Conservation (phyloP, 1,140 invertebrate genomes). For the Pseudomyrmex sp. region DNA sequence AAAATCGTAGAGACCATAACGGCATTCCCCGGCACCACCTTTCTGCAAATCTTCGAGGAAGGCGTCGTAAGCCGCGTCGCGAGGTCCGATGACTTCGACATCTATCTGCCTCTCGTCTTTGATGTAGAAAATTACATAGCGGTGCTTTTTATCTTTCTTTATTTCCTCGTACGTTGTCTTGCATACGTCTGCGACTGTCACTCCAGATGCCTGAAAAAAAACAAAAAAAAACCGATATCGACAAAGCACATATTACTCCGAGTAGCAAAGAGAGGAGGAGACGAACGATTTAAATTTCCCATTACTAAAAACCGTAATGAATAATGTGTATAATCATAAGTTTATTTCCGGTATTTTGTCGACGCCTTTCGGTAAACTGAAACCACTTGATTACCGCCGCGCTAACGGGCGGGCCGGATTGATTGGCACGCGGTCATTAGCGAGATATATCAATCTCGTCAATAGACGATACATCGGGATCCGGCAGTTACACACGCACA, state of each 20-base stretch:
- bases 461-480: slow-evolving; percentile 43
- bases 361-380: too few relatives aligned
- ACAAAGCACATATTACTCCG: too few relatives aligned
- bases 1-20: slow-evolving; percentile 97
- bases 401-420: neutral
- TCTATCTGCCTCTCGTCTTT: slow-evolving; percentile 97
- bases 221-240: neutral
- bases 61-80: slow-evolving; percentile 94
- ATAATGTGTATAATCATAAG: neutral
- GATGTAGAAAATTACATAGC: slow-evolving; percentile 98
- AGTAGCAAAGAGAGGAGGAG: too few relatives aligned
- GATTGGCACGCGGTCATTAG: neutral
- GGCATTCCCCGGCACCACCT: slow-evolving; percentile 95
- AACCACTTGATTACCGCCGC: too few relatives aligned
- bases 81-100: slow-evolving; percentile 94
- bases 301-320: neutral
- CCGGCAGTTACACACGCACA: slow-evolving; percentile 23
- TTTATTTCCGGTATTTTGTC: neutral
- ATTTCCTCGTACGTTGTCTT: slow-evolving; percentile 98
- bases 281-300: neutral
- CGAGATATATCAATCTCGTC: neutral
- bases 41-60: slow-evolving; percentile 96
- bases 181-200: slow-evolving; percentile 97
- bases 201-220: slow-evolving; percentile 94
- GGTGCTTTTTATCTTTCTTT: slow-evolving; percentile 98